These are phyloP conservation scores for Eristalis arbustorum DNA, from an alignment of 2,888 invertebrate species.

Conservation along the genomic window DNA sequence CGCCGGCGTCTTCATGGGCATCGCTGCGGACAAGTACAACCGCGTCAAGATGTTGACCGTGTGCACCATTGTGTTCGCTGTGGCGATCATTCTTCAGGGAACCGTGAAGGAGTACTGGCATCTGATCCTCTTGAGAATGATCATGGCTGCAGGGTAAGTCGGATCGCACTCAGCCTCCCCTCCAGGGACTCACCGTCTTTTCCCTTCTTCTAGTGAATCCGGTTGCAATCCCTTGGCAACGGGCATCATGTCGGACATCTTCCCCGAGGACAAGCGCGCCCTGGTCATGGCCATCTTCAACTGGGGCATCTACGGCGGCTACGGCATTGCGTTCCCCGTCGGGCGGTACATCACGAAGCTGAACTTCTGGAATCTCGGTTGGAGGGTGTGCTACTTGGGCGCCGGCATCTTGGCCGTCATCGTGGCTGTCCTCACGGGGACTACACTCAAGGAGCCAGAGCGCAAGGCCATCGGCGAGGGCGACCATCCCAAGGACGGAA, in stretches of 20 bases:
- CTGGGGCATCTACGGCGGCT: slow-evolving; percentile 97
- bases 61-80: slow-evolving; percentile 90
- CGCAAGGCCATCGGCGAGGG: slow-evolving; percentile 88
- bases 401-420: slow-evolving; percentile 89
- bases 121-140: slow-evolving; percentile 90
- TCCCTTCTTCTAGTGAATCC: slow-evolving; percentile 84
- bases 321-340: slow-evolving; percentile 94
- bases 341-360: slow-evolving; percentile 90
- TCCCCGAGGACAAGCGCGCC: slow-evolving; percentile 90
- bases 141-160: slow-evolving; percentile 89
- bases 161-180: not conserved
- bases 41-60: slow-evolving; percentile 87
- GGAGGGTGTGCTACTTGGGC: slow-evolving; percentile 91
- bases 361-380: slow-evolving; percentile 89
- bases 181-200: not conserved
- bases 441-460: slow-evolving; percentile 89
- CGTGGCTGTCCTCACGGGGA: slow-evolving; percentile 86
- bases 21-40: slow-evolving; percentile 89
- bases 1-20: slow-evolving; percentile 91
- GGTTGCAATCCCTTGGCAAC: slow-evolving; percentile 94
- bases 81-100: slow-evolving; percentile 93
- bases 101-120: slow-evolving; percentile 94
- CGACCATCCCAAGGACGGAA: slow-evolving; percentile 80
- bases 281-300: slow-evolving; percentile 95
- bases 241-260: slow-evolving; percentile 90